Base-by-base conservation (phyloP, 2,888 invertebrate genomes). In the Macropis europaea region DNA sequence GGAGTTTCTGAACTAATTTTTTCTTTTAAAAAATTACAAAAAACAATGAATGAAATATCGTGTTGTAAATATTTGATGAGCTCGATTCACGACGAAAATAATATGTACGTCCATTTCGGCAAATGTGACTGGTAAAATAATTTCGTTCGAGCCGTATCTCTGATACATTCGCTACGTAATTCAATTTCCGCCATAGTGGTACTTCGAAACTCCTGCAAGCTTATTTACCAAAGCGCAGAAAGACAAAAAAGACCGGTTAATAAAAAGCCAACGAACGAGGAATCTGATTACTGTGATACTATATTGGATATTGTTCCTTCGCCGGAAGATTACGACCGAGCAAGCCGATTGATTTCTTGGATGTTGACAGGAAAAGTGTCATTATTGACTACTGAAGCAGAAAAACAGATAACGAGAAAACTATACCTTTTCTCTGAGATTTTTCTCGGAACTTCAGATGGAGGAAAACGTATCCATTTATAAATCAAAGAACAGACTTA, bases 251-350 rank as follows among this genome's bases (percentile, higher is more conserved):
- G 36, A 11, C 13, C 13, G 13, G 38, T 66, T 62, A 57, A 57
- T 52, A 42, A 66, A 24, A 45, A 28, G 2, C 4, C 5, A 40
- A 1, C n/a, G 15, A 32, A 3, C 6, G 9, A 9, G 9, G 30
- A 62, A 47, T 60, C 36, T 48, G 32, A 67, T 73, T 66, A 11
- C 2, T 13, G 15, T 30, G 22, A 72, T 30, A 73, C 22, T 32
- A 36, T 53, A 56, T 40, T 28, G 17, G 5, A 30, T 24, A 48
- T 43, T 54, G 13, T 60, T 22, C 24, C 19, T 40, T 9, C 17
- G 3, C 36, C 26, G 24, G 24, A 24, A n/a, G 26, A 57, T 48
- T 52, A 38, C 38, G 30, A 60, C 38, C 26, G 13, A 32, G 13
- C 28, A 43, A n/a, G 32, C 47, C 22, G n/a, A 28, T 24, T 47